A percentile compares a stretch with the other conserved stretches of the same genome.
phyloP scores from a whole-genome alignment of 2,113 vertebrate genomes.

The Apistogramma diplotaenia region DNA sequence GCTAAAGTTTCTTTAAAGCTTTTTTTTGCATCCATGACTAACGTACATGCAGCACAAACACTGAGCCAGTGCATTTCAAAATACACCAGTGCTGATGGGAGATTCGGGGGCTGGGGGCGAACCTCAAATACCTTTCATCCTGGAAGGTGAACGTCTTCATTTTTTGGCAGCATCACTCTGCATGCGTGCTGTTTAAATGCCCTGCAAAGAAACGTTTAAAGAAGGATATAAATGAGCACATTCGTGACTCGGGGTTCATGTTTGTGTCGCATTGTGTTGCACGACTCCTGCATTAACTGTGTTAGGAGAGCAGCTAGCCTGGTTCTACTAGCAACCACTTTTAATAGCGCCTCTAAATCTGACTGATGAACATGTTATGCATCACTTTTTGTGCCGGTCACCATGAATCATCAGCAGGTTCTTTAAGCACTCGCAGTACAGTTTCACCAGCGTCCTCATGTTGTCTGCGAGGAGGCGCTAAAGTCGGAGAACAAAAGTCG shows the following conservation, averaged over 20 bases:
- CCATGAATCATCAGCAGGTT: not conserved
- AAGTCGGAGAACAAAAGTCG: not conserved
- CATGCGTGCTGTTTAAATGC: not conserved
- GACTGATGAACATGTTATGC: too few species aligned
- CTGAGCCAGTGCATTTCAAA: not conserved
- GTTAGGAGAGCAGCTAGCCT: too few species aligned
- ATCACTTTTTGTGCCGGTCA: too few species aligned
- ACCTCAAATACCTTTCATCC: not conserved
- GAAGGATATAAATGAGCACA: not conserved
- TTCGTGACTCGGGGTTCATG: not conserved
- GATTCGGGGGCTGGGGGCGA: not conserved
- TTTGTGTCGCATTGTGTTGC: too few species aligned
- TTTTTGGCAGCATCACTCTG: not conserved
- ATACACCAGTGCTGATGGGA: not conserved
- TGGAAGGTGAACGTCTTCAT: not conserved
- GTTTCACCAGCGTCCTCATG: not conserved
- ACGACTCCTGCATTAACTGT: too few species aligned
- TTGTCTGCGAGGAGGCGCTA: not conserved
- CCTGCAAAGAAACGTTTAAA: not conserved
- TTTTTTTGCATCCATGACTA: not conserved
- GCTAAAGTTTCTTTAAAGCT: not conserved
- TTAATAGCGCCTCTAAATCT: too few species aligned
- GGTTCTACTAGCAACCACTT: too few species aligned
- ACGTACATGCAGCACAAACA: not conserved
- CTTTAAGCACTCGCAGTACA: not conserved